These are phyloP conservation scores for Dicrostonyx torquatus DNA, from an alignment of 2,797 vertebrate genomes.

Conservation along the genomic window DNA sequence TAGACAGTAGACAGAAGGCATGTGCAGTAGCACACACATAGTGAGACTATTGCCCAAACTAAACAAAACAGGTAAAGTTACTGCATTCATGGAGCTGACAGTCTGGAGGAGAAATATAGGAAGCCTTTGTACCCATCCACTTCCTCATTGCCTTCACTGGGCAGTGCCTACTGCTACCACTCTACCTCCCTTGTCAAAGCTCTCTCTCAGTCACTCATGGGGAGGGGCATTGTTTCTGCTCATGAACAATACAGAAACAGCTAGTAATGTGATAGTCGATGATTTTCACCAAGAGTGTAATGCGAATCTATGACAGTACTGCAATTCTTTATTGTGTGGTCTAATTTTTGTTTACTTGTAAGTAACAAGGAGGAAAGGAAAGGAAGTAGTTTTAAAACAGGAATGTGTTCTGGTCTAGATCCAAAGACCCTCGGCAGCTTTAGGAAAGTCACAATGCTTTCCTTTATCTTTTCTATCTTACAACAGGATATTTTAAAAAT, in stretches of 20 bases:
- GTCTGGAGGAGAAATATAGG: background rate
- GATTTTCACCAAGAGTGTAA: background rate
- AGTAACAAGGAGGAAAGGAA: conserved; percentile 33
- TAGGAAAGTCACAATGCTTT: background rate
- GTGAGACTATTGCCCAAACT: background rate
- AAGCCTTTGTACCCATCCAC: background rate
- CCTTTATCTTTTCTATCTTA: background rate
- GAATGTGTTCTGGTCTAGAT: conserved; percentile 20
- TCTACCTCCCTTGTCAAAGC: background rate
- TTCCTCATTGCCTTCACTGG: background rate
- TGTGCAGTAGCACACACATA: background rate
- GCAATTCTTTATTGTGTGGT: background rate
- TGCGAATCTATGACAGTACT: background rate
- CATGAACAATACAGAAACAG: background rate
- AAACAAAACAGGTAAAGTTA: background rate
- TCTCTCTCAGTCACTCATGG: background rate
- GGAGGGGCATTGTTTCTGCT: background rate
- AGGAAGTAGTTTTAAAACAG: background rate
- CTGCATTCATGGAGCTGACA: background rate
- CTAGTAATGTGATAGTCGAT: background rate
- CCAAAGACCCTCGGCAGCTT: background rate
- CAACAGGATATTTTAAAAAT: background rate
- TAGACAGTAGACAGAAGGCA: background rate
- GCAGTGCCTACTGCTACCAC: background rate
- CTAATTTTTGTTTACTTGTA: background rate